Conservation (phyloP, 2,797 vertebrate genomes). For the Tolypeutes matacus region DNA sequence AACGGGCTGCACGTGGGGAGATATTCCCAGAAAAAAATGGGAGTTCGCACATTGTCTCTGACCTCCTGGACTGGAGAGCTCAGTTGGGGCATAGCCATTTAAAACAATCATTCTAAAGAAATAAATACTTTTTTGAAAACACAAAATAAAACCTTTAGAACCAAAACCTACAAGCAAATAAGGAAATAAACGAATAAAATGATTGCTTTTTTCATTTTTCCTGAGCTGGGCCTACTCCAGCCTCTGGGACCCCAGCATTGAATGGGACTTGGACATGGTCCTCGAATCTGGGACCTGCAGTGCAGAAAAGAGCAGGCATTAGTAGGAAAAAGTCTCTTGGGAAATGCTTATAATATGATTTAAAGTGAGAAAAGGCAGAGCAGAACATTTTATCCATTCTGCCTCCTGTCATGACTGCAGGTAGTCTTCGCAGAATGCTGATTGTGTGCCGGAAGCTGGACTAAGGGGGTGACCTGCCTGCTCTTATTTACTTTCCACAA, state of each 20-base stretch:
- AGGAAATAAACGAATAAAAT: not conserved
- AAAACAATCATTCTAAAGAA: not conserved
- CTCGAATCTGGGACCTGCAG: not conserved
- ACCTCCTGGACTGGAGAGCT: not conserved
- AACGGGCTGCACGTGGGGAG: not conserved
- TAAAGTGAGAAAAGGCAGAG: conserved; percentile 17
- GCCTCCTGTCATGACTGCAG: not conserved
- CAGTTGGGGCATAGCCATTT: not conserved
- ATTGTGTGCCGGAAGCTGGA: not conserved
- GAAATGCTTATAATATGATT: not conserved
- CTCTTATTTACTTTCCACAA: not conserved
- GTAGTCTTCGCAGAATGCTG: rapidly evolving
- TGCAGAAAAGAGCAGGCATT: not conserved
- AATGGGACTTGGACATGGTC: not conserved
- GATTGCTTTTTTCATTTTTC: not conserved
- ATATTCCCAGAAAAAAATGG: not conserved
- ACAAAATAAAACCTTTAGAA: too few relatives aligned
- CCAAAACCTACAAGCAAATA: too few relatives aligned
- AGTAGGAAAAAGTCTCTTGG: not conserved
- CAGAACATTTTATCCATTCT: not conserved
- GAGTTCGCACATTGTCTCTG: not conserved
- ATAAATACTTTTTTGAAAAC: too few relatives aligned
- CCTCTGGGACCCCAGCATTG: not conserved
- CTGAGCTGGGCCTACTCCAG: not conserved
- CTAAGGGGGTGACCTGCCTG: not conserved